Evolutionary conservation across 2,888 invertebrate species (phyloP), one percentile per base, ranked within the genome.

Genomic region (Automeris io): DNA sequence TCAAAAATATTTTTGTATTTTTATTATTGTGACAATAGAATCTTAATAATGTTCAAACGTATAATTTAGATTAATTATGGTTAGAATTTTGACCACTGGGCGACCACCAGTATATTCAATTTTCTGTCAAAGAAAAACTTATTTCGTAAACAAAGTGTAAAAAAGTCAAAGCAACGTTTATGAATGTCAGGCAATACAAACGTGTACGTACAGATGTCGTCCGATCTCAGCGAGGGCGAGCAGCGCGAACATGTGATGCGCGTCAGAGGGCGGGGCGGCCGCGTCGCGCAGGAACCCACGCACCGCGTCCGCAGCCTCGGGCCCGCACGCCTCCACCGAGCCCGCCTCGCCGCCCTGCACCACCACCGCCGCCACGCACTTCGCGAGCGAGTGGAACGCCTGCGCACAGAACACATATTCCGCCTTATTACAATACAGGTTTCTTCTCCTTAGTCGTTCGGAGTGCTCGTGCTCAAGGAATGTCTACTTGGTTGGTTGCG

Each of bases 191-290:
- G n/a, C 25, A 22, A 25, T 18, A 16, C 12, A 7, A 12, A 6
- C 7, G 18, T 22, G 9, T 2, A 88, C 92, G 90, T 82, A 95
- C 93, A 97, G 91, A 63, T 96, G 95, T 48, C 96, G 89, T 4
- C 99, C 99, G 56, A 99, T 97, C 89, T 99, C 99, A 0, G 99
- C 99, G 51, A 99, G 92, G 13, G 98, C 95, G 19, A 99, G 88
- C 42, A 99, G 86, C 16, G 97, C 95, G 85, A 99, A 98, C 60
- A 98, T 93, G 61, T 95, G 93, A 51, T 96, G 94, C 1, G 93
- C 91, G 70, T 96, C 96, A 41, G 88, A 89, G 41, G 90, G 86
- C 33, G 91, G 90, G 49, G 88, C 89, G 56, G 92, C 90, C 9
- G 94, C 91, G 67, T 95, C 94, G 43, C 89, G 89, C 49, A 95